Evolutionary conservation across 2,797 vertebrate genomes (phyloP).

Genomic region (Acrossocheilus wenchowensis): DNA sequence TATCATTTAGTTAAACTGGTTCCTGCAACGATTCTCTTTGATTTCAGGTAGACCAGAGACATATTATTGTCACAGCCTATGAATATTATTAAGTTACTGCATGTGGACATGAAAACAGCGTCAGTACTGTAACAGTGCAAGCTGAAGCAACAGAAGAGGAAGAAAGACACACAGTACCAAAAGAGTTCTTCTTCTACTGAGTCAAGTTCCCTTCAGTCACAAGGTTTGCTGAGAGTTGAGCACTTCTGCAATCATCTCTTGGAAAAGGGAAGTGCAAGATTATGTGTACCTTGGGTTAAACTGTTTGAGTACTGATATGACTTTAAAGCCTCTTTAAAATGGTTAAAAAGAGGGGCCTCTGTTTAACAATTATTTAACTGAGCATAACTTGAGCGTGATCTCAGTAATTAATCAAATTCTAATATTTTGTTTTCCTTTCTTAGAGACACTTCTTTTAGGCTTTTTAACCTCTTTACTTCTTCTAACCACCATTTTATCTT

Average conservation of each 20-base stretch:
- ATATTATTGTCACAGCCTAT: conserved; percentile 17
- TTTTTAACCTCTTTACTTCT: neutral
- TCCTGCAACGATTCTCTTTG: conserved; percentile 59
- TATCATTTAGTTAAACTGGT: conserved; percentile 38
- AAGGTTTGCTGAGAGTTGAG: conserved; percentile 59
- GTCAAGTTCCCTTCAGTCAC: conserved; percentile 47
- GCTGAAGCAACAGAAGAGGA: conserved; percentile 49
- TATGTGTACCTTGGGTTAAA: conserved; percentile 64
- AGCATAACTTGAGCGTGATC: too few species aligned
- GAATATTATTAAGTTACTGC: neutral
- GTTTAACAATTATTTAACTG: neutral
- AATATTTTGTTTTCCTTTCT: neutral
- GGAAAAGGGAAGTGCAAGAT: conserved; percentile 70
- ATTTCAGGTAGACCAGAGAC: conserved; percentile 57
- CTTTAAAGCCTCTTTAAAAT: neutral
- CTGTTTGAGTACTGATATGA: neutral
- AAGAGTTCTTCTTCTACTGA: conserved; percentile 29
- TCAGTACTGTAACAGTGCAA: neutral
- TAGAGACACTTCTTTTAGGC: neutral
- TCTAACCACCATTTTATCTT: neutral
- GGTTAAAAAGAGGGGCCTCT: neutral
- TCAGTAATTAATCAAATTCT: neutral
- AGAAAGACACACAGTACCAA: conserved; percentile 40
- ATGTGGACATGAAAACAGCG: neutral
- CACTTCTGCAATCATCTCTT: conserved; percentile 71